phyloP scores from a whole-genome alignment of 2,797 vertebrate genomes.

The Phoebastria nigripes region DNA sequence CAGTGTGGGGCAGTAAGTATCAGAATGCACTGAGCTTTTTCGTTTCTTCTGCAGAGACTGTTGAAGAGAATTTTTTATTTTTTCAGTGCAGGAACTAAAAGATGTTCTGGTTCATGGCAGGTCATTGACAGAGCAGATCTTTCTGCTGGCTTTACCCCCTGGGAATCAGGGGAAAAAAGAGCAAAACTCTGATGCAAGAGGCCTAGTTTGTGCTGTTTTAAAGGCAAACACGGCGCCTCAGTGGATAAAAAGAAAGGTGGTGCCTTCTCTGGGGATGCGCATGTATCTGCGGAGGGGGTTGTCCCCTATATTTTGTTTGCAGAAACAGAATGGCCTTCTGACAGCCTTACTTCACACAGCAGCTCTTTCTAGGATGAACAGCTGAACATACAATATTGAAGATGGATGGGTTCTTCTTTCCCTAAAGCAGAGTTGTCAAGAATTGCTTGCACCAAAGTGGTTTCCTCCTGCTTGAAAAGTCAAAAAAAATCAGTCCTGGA shows the following conservation, averaged over 20 bases:
- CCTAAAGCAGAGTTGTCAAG: not conserved
- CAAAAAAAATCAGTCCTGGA: not conserved
- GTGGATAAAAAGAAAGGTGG: not conserved
- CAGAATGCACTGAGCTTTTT: not conserved
- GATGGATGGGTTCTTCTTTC: not conserved
- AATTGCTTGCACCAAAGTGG: not conserved
- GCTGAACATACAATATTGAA: not conserved
- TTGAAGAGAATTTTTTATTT: not conserved
- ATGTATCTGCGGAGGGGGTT: accelerated
- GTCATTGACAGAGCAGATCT: not conserved
- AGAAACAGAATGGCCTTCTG: not conserved
- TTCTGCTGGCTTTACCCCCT: not conserved
- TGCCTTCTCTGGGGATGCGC: not conserved
- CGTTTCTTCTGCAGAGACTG: not conserved
- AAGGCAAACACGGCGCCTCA: not conserved
- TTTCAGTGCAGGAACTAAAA: not conserved
- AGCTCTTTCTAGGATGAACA: not conserved
- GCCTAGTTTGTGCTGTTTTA: not conserved
- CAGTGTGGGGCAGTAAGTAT: constrained; percentile 87
- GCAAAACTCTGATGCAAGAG: not conserved
- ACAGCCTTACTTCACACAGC: not conserved
- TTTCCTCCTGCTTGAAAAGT: not conserved
- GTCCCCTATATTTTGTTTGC: not conserved
- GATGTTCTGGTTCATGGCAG: not conserved
- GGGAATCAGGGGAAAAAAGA: not conserved